Conservation (phyloP, 1,140 invertebrate genomes). For the Meteorus sp. region DNA sequence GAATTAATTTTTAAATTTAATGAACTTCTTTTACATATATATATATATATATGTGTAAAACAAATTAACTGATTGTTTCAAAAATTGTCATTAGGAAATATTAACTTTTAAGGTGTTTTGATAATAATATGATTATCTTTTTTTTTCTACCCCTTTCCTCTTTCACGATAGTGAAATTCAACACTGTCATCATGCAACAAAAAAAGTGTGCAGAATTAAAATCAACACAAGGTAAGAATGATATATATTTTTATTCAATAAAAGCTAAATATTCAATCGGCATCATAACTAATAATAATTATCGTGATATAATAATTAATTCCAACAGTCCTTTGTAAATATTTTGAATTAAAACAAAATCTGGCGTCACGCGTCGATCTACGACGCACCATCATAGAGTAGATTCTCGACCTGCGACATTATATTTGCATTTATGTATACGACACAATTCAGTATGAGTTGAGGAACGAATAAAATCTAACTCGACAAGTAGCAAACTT, state of each 20-base stretch:
- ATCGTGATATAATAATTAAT: neutral
- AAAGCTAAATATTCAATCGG: neutral
- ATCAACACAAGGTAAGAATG: neutral
- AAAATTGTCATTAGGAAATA: neutral
- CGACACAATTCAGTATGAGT: slow-evolving; percentile 18
- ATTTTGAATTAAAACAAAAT: slow-evolving; percentile 17
- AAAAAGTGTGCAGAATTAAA: no score
- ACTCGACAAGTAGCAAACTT: no score
- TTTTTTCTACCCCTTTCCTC: neutral
- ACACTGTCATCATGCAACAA: no score
- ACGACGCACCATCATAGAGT: slow-evolving; percentile 26
- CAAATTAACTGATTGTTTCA: neutral
- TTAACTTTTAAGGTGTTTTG: slow-evolving; percentile 1
- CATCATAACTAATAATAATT: neutral
- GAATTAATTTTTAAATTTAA: slow-evolving; percentile 20
- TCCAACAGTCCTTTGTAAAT: slow-evolving; percentile 5
- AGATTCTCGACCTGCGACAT: slow-evolving; percentile 31
- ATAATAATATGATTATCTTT: neutral
- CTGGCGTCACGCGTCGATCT: slow-evolving; percentile 3
- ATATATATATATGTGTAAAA: neutral
- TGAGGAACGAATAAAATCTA: no score
- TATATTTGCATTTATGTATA: slow-evolving; percentile 1
- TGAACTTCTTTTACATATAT: neutral
- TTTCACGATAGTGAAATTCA: no score
- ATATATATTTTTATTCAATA: neutral